These are phyloP conservation scores for Neomicropteryx cornuta DNA, from an alignment of 1,140 invertebrate species.

Conservation along the genomic window DNA sequence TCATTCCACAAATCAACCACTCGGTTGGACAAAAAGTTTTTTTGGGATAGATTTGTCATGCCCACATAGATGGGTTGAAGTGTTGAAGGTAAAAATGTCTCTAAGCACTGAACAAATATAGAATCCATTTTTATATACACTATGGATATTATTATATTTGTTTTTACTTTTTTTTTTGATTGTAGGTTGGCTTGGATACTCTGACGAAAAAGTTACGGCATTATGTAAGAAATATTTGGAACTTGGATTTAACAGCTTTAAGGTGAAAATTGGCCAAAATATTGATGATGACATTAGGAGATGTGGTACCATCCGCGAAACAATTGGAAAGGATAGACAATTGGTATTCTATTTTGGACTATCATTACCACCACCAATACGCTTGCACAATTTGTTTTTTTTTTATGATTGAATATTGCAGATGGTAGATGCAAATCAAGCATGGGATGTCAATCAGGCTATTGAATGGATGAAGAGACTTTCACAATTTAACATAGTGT, in stretches of 20 bases:
- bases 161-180: conserved; percentile 1
- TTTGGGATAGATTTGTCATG: too few species aligned
- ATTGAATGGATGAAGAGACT: conserved; percentile 78
- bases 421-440: conserved; percentile 90
- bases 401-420: conserved; percentile 24
- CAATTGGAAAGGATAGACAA: conserved; percentile 63
- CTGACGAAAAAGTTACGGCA: conserved; percentile 51
- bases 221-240: conserved; percentile 62
- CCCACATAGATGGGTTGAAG: too few species aligned
- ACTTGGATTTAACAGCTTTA: conserved; percentile 72
- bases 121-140: too few species aligned
- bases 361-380: conserved; percentile 4
- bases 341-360: conserved; percentile 42
- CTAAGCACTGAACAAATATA: too few species aligned
- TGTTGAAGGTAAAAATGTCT: too few species aligned
- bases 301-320: conserved; percentile 55
- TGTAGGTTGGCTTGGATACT: conserved; percentile 72
- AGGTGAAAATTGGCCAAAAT: conserved; percentile 80
- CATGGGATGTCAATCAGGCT: conserved; percentile 76
- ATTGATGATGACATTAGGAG: conserved; percentile 67
- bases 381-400: conserved; percentile 6
- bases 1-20: too few species aligned
- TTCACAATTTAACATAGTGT: conserved; percentile 60
- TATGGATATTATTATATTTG: too few species aligned
- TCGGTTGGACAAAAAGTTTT: too few species aligned